A percentile compares a stretch with the other conserved stretches of the same genome.
phyloP scores from a whole-genome alignment of 2,113 vertebrate species.

The Sitta europaea region DNA sequence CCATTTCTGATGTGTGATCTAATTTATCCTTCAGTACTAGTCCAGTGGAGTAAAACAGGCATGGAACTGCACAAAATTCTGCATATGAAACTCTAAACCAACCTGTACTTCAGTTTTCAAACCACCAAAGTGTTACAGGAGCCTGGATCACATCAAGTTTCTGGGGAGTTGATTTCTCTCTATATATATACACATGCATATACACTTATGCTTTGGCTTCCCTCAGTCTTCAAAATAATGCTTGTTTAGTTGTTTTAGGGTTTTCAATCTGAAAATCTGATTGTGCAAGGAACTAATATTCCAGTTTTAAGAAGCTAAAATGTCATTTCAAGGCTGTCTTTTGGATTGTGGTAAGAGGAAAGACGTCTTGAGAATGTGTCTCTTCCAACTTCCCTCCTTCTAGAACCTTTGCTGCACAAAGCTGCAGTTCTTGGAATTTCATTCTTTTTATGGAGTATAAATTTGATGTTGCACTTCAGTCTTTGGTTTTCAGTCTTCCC shows the following conservation, averaged over 20 bases:
- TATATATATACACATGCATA: accelerated
- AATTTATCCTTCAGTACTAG: not conserved
- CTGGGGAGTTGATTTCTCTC: not conserved
- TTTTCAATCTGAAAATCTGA: not conserved
- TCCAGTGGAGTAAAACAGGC: not conserved
- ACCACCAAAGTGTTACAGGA: accelerated
- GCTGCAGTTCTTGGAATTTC: not conserved
- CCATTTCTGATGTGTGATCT: not conserved
- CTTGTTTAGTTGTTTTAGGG: not conserved
- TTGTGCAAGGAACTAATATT: not conserved
- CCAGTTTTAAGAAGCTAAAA: not conserved
- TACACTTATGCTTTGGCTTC: not conserved
- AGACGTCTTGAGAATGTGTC: not conserved
- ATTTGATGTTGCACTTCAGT: not conserved
- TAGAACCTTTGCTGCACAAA: not conserved
- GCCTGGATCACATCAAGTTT: not conserved
- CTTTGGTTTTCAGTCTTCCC: not conserved
- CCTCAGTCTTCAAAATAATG: not conserved
- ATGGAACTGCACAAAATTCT: not conserved
- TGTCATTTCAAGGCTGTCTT: not conserved
- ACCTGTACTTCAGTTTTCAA: not conserved
- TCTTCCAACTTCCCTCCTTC: not conserved
- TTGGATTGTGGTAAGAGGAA: not conserved
- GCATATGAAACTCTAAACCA: not conserved
- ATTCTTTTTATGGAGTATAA: not conserved